These are phyloP conservation scores for Coracopsis vasa DNA, from an alignment of 2,113 vertebrate species.

Conservation along the genomic window DNA sequence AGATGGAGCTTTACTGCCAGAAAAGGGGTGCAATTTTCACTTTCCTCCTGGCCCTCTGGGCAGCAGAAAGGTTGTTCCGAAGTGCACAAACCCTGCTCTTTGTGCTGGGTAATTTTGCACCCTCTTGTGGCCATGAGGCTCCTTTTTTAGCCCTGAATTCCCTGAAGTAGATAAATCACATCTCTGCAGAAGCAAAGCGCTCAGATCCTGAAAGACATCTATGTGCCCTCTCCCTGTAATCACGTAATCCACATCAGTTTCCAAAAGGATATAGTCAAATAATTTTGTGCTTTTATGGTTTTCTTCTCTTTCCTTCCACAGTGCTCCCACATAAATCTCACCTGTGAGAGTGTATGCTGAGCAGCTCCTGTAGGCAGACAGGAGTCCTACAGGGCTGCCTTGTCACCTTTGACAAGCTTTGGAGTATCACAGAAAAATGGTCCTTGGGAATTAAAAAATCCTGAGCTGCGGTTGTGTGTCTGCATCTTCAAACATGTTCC, in stretches of 20 bases:
- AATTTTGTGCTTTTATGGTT: neutral
- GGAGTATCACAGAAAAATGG: neutral
- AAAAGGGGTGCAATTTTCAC: neutral
- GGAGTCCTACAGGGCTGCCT: neutral
- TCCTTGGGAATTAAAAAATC: neutral
- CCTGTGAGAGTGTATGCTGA: neutral
- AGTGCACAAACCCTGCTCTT: neutral
- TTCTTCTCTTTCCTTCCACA: neutral
- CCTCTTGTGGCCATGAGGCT: neutral
- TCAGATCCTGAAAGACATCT: neutral
- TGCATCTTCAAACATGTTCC: neutral
- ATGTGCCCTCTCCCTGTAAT: neutral
- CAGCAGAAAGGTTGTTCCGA: neutral
- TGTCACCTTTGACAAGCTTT: neutral
- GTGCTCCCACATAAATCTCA: neutral
- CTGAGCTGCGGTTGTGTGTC: neutral
- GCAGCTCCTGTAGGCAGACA: neutral
- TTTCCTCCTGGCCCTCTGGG: neutral
- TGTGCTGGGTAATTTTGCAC: neutral
- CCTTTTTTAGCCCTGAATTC: neutral
- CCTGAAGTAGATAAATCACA: neutral
- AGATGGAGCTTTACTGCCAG: neutral
- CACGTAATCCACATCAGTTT: neutral
- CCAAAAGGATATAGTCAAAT: neutral
- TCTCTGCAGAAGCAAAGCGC: neutral